These are phyloP conservation scores for Bubalus kerabau DNA, from an alignment of 2,113 vertebrate species.

Conservation along the genomic window DNA sequence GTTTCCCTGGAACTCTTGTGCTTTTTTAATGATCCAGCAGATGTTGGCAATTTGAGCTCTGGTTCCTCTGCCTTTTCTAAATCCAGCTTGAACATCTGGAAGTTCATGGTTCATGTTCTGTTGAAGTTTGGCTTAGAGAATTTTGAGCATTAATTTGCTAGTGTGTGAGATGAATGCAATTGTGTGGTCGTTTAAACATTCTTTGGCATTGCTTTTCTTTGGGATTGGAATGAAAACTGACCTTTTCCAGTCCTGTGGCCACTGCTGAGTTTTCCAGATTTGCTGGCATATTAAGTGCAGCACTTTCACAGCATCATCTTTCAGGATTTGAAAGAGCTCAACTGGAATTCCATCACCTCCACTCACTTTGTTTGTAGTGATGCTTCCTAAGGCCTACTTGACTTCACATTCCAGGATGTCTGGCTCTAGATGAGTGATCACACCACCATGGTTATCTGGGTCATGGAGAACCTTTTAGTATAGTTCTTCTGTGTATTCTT, in stretches of 20 bases:
- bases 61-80: not conserved
- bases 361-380: rapidly evolving
- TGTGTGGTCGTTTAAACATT: rapidly evolving
- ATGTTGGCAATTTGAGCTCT: not conserved
- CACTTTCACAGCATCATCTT: not conserved
- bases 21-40: not conserved
- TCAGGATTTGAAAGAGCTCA: not conserved
- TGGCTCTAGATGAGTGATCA: not conserved
- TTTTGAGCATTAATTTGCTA: not conserved
- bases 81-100: not conserved
- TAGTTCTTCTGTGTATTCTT: not conserved
- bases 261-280: not conserved
- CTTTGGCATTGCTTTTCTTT: not conserved
- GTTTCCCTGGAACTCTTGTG: not conserved
- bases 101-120: not conserved
- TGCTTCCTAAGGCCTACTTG: not conserved
- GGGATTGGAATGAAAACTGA: not conserved
- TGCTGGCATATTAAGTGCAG: not conserved
- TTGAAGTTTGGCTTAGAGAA: not conserved
- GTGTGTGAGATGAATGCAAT: not conserved
- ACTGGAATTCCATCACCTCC: not conserved
- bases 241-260: not conserved
- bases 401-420: not conserved
- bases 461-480: not conserved
- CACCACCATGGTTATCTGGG: not conserved